phyloP scores from a whole-genome alignment of 2,797 vertebrate species.

The Argya squamiceps region DNA sequence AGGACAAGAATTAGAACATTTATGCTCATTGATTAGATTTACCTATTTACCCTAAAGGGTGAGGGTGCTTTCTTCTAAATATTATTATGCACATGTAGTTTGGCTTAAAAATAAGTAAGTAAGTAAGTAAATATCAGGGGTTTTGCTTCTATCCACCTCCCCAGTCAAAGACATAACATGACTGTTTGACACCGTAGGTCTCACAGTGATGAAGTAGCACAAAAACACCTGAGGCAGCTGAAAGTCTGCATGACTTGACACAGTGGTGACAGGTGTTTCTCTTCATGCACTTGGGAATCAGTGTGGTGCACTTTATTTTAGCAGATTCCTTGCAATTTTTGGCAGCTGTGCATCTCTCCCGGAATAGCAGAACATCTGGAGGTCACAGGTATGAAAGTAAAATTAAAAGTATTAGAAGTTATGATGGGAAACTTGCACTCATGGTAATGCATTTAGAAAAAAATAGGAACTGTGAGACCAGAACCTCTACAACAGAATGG shows the following conservation, averaged over 20 bases:
- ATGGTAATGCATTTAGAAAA: not conserved
- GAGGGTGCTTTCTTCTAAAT: not conserved
- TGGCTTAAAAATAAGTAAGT: not conserved
- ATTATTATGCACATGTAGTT: rapidly evolving
- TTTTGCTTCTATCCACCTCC: not conserved
- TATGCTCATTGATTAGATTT: not conserved
- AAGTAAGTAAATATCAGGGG: not conserved
- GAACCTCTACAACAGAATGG: not conserved
- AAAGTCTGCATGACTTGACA: not conserved
- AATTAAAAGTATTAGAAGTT: not conserved
- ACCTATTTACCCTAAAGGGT: not conserved
- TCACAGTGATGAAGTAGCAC: not conserved
- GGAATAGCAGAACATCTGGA: not conserved
- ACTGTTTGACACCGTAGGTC: not conserved
- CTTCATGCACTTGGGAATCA: not conserved
- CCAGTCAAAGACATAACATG: not conserved
- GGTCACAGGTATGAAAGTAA: not conserved
- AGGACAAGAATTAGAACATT: not conserved
- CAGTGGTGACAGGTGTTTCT: not conserved
- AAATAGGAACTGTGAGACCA: not conserved
- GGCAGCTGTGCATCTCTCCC: not conserved
- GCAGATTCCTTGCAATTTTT: not conserved
- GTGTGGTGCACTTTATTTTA: not conserved
- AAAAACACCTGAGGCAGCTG: not conserved
- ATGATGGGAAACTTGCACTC: not conserved